Percentiles rank a stretch among this genome's conserved stretches.
phyloP scores from a whole-genome alignment of 2,113 vertebrate genomes.

The Plecturocebus donacophilus region DNA sequence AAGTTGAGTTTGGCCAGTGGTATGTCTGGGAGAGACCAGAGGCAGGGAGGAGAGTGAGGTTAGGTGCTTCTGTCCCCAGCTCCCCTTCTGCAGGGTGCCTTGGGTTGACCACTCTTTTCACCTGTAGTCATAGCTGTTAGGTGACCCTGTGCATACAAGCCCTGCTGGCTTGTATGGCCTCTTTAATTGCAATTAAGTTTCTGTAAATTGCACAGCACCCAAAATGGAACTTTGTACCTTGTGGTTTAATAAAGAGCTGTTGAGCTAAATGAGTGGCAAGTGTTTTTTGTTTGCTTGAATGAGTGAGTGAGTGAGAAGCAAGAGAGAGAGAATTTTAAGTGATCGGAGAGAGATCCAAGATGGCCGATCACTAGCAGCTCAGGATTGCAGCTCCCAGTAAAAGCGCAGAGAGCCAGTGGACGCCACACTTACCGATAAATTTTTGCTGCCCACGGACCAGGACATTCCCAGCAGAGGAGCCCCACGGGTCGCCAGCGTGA shows the following conservation, averaged over 20 bases:
- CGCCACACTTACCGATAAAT: too few species aligned
- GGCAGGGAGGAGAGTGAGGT: not conserved
- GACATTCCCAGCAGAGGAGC: too few species aligned
- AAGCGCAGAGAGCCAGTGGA: too few species aligned
- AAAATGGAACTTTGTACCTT: not conserved
- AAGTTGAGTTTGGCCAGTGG: not conserved
- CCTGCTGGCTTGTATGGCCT: not conserved
- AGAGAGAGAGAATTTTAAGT: too few species aligned
- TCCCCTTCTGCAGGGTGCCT: not conserved
- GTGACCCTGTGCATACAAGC: not conserved
- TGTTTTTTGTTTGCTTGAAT: not conserved
- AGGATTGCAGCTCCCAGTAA: too few species aligned
- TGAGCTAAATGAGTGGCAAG: slow-evolving; percentile 31
- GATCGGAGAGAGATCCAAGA: too few species aligned
- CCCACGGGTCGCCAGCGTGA: too few species aligned
- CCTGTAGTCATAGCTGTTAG: rapidly evolving
- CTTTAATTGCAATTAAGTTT: not conserved
- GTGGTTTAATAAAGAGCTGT: not conserved
- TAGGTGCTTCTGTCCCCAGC: not conserved
- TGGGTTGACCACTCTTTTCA: not conserved
- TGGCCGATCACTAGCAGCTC: too few species aligned
- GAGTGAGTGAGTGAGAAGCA: not conserved
- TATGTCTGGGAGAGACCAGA: not conserved
- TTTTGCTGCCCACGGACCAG: too few species aligned
- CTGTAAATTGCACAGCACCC: not conserved